phyloP scores from a whole-genome alignment of 2,113 vertebrate species.

The Agapornis roseicollis region DNA sequence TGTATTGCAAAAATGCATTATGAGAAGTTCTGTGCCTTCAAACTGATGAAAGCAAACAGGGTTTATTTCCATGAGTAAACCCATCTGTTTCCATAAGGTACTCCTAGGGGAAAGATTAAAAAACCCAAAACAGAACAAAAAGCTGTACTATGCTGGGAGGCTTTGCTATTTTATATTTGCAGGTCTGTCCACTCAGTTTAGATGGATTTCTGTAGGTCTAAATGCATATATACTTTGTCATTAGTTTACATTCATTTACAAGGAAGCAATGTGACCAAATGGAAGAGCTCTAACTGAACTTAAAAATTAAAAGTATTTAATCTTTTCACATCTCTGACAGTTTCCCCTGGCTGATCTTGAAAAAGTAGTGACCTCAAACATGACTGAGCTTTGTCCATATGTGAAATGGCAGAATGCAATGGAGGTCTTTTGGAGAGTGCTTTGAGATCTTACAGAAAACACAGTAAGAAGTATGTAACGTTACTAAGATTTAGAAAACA shows the following conservation, averaged over 20 bases:
- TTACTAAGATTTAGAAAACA: not conserved
- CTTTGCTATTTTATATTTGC: not conserved
- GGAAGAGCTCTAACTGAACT: not conserved
- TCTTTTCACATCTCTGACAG: not conserved
- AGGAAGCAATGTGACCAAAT: not conserved
- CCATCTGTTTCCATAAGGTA: slow-evolving; percentile 15
- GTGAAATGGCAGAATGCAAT: not conserved
- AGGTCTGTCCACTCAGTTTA: not conserved
- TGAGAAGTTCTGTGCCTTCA: not conserved
- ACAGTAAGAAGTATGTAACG: not conserved
- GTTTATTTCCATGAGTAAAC: slow-evolving; percentile 1
- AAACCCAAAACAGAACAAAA: not conserved
- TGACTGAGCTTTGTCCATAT: not conserved
- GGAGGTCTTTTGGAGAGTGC: not conserved
- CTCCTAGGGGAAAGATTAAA: not conserved
- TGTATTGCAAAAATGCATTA: slow-evolving; percentile 33
- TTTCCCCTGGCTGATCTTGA: not conserved
- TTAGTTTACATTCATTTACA: not conserved
- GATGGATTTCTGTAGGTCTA: not conserved
- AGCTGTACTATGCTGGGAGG: not conserved
- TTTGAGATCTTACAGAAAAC: not conserved
- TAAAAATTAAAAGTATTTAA: not conserved
- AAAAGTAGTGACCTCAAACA: not conserved
- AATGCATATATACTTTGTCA: not conserved
- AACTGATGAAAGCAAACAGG: slow-evolving; percentile 2